These are phyloP conservation scores for Pitta sordida DNA, from an alignment of 2,113 vertebrate species.

Conservation along the genomic window DNA sequence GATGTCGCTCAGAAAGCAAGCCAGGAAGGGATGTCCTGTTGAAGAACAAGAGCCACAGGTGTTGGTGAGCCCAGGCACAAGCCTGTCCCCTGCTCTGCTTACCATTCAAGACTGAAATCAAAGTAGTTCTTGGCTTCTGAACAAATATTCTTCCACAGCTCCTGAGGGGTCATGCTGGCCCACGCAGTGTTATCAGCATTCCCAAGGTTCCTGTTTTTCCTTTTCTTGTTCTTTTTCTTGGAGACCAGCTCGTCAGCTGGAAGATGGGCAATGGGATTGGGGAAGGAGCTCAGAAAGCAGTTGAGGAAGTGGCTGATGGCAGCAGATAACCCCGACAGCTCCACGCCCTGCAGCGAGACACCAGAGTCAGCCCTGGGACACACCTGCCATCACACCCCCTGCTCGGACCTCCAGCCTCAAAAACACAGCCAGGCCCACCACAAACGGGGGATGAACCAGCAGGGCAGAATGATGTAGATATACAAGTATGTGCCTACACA, in stretches of 20 bases:
- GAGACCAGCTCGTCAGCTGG: constrained; percentile 93
- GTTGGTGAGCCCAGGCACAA: not conserved
- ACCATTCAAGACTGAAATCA: constrained; percentile 89
- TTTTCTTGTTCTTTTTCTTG: constrained; percentile 91
- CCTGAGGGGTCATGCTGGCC: constrained; percentile 91
- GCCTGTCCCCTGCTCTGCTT: not conserved
- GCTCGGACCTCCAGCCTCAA: not conserved
- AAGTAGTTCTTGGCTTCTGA: constrained; percentile 91
- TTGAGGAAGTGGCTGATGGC: constrained; percentile 98
- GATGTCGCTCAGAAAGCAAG: not conserved
- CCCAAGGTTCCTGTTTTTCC: constrained; percentile 87
- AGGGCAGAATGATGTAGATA: not conserved
- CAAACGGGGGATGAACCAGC: not conserved
- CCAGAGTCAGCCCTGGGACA: not conserved
- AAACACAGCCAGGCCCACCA: not conserved
- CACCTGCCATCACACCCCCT: not conserved
- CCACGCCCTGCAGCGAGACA: constrained; percentile 81
- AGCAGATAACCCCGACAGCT: constrained; percentile 91
- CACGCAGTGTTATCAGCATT: constrained; percentile 91
- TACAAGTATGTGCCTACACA: not conserved
- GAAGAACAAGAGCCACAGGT: not conserved
- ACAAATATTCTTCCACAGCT: constrained; percentile 93
- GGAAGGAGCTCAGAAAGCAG: constrained; percentile 95
- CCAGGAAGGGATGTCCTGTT: not conserved
- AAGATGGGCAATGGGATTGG: constrained; percentile 91